phyloP scores from a whole-genome alignment of 2,797 vertebrate species.

The Coregonus suidteri region DNA sequence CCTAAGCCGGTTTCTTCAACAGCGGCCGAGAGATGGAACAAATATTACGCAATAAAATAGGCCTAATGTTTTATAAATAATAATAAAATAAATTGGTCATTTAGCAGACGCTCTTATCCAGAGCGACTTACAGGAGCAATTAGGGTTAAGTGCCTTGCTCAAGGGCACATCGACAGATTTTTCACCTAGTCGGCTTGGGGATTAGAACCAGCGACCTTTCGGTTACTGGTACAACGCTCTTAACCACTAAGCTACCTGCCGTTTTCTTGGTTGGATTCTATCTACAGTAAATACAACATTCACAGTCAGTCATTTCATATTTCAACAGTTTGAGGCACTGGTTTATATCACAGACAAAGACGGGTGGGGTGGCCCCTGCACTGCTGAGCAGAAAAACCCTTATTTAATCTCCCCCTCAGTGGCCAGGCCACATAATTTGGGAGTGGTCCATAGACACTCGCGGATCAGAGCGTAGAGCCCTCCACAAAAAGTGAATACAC shows the following conservation, averaged over 20 bases:
- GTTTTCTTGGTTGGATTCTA: neutral
- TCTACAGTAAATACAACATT: neutral
- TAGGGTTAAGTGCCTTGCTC: too few relatives aligned
- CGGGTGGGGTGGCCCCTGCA: conserved; percentile 33
- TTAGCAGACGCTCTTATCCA: too few relatives aligned
- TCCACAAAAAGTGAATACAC: conserved; percentile 12
- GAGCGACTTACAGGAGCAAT: too few relatives aligned
- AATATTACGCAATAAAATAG: neutral
- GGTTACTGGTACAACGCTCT: too few relatives aligned
- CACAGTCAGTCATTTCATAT: neutral
- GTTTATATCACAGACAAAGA: conserved; percentile 33
- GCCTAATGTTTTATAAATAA: neutral
- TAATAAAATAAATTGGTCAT: too few relatives aligned
- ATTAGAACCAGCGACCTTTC: too few relatives aligned
- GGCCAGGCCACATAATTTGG: conserved; percentile 25
- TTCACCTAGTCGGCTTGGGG: too few relatives aligned
- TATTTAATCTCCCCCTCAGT: conserved; percentile 31
- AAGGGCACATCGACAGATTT: too few relatives aligned
- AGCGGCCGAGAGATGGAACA: neutral
- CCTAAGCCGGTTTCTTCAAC: neutral
- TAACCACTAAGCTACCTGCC: too few relatives aligned
- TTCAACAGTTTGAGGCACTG: conserved; percentile 41
- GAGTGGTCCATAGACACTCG: conserved; percentile 36
- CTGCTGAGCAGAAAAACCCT: conserved; percentile 41
- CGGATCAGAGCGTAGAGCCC: conserved; percentile 49